Base-by-base conservation (phyloP, 2,888 invertebrate genomes). In the Aromia moschata region DNA sequence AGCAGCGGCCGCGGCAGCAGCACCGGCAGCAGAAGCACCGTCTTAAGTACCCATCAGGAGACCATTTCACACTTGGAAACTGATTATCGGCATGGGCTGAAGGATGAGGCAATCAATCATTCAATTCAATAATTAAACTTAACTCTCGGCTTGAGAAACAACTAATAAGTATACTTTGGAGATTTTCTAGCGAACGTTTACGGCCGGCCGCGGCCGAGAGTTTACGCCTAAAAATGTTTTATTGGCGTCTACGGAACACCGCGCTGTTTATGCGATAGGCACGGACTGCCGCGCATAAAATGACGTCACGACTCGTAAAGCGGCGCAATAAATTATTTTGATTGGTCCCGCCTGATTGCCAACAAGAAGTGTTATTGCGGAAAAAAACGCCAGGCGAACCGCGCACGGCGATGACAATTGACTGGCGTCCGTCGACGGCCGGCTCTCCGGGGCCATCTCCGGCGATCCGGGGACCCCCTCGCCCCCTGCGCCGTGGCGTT, bases 241-340 rank as follows among this genome's bases (percentile, higher is more conserved):
- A 66, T 58, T 62, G 68, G 67, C 71, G 70, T 70, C 71, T 67
- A 67, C 69, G 64, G 65, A 65, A 67, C 62, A 64, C 65, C 58
- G 65, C 51, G 63, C 68, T 74, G 74, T 76, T 76, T 76, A 71
- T 71, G 71, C 72, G 73, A 70, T 65, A 71, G 67, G 74, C 76
- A 75, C 75, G 75, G 69, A 71, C 70, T 63, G 63, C 70, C 70
- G 71, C 56, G 65, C 74, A 74, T 76, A 73, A 76, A 75, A 60
- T 76, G 76, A 76, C 76, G 77, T 76, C 74, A 73, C 70, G 68
- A 72, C 71, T 74, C 76, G 73, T 77, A 76, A 77, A 77, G 69
- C 65, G 69, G 70, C 61, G 73, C 70, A 73, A 75, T 77, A 77
- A 77, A 77, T 77, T 74, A 76, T 72, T 74, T 74, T 72, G 74